Evolutionary conservation across 2,113 vertebrate species (phyloP).

Genomic region (Myodes glareolus): DNA sequence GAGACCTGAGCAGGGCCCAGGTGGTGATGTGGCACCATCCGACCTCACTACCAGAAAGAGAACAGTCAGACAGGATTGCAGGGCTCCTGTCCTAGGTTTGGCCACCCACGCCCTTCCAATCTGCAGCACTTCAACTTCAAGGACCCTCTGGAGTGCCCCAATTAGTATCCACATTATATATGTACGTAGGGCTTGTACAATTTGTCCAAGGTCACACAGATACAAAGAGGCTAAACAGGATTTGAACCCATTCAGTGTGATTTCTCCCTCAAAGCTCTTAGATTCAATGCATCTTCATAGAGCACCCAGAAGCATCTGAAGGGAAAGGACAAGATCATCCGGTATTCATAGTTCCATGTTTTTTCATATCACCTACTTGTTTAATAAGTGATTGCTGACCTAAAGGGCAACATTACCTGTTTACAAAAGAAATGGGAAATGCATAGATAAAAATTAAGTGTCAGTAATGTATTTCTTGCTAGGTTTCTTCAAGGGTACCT

Average conservation of each 20-base stretch:
- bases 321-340: accelerated
- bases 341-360: not conserved
- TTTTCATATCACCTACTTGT: not conserved
- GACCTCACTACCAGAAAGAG: too few relatives aligned
- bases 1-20: not conserved
- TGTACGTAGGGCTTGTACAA: not conserved
- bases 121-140: too few relatives aligned
- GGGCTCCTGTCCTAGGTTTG: not conserved
- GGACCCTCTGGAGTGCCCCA: not conserved
- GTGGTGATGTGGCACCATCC: not conserved
- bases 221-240: not conserved
- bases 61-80: accelerated
- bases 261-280: not conserved
- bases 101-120: not conserved
- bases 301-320: not conserved
- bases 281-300: accelerated
- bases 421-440: not conserved
- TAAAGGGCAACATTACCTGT: not conserved
- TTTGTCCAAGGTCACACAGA: not conserved
- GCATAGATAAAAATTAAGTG: not conserved
- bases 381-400: not conserved
- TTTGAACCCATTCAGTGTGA: too few relatives aligned
- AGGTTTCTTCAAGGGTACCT: not conserved
- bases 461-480: not conserved
- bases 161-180: not conserved